A percentile compares a stretch with the other conserved stretches of the same genome.
These are phyloP conservation scores for Peromyscus polionotus DNA, from an alignment of 2,113 vertebrate genomes.

Conservation along the genomic window DNA sequence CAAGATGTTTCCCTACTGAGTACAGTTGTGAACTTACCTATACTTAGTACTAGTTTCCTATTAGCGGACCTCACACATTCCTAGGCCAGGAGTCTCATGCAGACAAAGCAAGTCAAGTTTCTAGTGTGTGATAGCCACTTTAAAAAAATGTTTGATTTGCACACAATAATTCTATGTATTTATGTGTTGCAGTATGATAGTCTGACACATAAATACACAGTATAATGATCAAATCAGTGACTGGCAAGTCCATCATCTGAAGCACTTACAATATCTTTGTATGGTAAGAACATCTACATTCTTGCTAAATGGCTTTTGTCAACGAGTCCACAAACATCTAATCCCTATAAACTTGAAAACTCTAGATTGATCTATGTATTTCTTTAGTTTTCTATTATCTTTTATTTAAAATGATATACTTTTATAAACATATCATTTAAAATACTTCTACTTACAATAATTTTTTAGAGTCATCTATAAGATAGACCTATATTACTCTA, in stretches of 20 bases:
- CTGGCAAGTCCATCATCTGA: background rate
- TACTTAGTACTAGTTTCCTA: background rate
- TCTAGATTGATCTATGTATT: conserved; percentile 19
- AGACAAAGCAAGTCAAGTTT: conserved; percentile 10
- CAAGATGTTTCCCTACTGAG: background rate
- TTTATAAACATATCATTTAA: background rate
- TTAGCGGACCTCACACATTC: background rate
- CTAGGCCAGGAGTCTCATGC: background rate
- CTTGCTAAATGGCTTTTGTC: background rate
- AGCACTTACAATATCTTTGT: background rate
- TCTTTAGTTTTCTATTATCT: conserved; percentile 13
- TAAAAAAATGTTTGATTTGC: background rate
- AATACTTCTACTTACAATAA: conserved; percentile 35
- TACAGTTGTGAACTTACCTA: background rate
- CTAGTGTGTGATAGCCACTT: background rate
- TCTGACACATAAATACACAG: background rate
- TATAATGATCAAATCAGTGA: background rate
- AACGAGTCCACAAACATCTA: background rate
- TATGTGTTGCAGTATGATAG: background rate
- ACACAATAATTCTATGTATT: background rate
- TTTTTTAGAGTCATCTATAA: conserved; percentile 38
- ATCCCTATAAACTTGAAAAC: background rate
- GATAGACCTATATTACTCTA: conserved; percentile 14
- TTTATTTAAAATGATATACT: background rate
- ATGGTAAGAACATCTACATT: background rate